These are phyloP conservation scores for Phacellophora camtschatica DNA, from an alignment of 30 jellyfish, hydroid and myxozoan genomes.

Conservation along the genomic window DNA sequence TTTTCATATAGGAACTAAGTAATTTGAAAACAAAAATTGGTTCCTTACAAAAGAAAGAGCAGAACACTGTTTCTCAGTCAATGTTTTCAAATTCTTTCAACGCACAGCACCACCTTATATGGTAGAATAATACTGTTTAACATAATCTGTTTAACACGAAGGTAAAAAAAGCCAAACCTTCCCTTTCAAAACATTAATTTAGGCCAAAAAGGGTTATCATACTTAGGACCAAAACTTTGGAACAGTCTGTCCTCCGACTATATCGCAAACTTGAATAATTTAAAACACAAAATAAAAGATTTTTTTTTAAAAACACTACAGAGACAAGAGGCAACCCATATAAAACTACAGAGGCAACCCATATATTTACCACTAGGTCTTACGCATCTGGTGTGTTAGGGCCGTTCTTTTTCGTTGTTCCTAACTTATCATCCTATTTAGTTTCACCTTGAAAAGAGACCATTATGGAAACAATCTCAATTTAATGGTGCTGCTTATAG, in stretches of 20 bases:
- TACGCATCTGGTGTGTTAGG: too few species aligned
- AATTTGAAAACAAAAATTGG: not conserved
- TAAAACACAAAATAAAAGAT: too few species aligned
- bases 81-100: not conserved
- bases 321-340: too few species aligned
- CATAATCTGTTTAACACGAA: not conserved
- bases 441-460: too few species aligned
- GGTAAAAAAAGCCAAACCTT: not conserved
- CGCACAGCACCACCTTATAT: not conserved
- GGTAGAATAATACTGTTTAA: not conserved
- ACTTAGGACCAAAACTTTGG: not conserved
- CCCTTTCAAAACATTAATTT: too few species aligned
- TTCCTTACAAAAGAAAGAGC: not conserved
- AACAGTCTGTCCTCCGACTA: not conserved
- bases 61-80: not conserved
- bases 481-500: not conserved
- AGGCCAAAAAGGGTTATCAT: not conserved
- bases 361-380: too few species aligned
- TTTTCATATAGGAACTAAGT: not conserved
- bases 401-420: too few species aligned
- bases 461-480: too few species aligned
- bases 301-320: too few species aligned
- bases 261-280: too few species aligned
- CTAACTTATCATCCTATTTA: too few species aligned
- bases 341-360: too few species aligned